These are phyloP conservation scores for Nothocercus nigrocapillus DNA, from an alignment of 2,113 vertebrate genomes.

Conservation along the genomic window DNA sequence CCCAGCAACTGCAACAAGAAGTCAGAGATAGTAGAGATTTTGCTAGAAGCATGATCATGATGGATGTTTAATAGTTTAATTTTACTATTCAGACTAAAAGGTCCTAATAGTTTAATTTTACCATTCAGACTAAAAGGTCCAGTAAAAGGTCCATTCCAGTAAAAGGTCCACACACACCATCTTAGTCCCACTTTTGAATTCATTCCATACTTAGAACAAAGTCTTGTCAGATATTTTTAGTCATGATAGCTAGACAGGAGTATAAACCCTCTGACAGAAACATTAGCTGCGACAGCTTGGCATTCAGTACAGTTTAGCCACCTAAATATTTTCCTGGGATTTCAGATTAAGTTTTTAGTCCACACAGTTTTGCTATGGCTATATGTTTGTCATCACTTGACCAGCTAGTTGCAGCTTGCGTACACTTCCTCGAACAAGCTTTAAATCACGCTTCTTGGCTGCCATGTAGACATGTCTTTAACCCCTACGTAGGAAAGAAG, in stretches of 20 bases:
- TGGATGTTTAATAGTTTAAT: background rate
- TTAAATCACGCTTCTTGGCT: background rate
- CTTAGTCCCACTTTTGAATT: background rate
- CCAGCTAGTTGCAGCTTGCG: background rate
- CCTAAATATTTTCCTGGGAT: background rate
- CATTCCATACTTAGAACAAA: background rate
- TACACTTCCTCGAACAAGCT: background rate
- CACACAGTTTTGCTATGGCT: background rate
- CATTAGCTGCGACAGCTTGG: background rate
- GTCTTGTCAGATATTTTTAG: background rate
- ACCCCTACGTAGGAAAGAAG: background rate
- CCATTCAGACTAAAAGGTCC: too few relatives aligned
- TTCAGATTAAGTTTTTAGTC: conserved; percentile 9
- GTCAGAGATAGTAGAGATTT: background rate
- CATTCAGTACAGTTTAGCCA: background rate
- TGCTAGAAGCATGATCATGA: background rate
- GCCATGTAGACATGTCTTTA: background rate
- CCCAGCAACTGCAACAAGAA: background rate
- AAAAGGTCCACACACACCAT: background rate
- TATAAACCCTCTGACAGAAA: background rate
- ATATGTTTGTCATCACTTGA: background rate
- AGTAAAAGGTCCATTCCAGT: too few relatives aligned
- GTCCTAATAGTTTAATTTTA: too few relatives aligned
- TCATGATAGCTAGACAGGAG: background rate
- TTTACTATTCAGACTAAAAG: background rate